A percentile compares a stretch with the other conserved stretches of the same genome.
These are phyloP conservation scores for Dromiciops gliroides DNA, from an alignment of 2,113 vertebrate genomes.

Conservation along the genomic window DNA sequence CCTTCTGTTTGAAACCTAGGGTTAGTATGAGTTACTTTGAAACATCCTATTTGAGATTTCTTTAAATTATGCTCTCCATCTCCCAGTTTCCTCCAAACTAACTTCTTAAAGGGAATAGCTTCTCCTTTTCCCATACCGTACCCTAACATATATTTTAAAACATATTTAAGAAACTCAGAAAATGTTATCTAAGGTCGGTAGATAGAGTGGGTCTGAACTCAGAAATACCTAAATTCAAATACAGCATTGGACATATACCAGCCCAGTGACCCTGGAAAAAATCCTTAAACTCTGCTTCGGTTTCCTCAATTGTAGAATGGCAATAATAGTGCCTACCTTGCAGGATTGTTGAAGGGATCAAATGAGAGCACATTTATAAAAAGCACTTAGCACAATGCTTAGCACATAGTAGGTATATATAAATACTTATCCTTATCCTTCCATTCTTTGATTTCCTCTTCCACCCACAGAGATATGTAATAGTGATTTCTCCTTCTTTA, in stretches of 20 bases:
- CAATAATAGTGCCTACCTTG: background rate
- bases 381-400: background rate
- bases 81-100: background rate
- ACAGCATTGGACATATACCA: background rate
- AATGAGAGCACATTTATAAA: background rate
- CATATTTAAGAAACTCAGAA: background rate
- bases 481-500: background rate
- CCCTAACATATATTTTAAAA: background rate
- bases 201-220: background rate
- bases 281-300: background rate
- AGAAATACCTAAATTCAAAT: background rate
- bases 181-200: background rate
- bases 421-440: no score
- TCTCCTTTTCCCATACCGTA: background rate
- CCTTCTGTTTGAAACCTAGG: background rate
- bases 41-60: background rate
- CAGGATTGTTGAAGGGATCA: background rate
- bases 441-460: background rate
- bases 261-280: background rate
- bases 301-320: background rate
- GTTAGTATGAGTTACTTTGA: background rate
- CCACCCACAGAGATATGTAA: background rate
- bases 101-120: background rate
- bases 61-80: background rate
- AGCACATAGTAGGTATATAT: background rate